Conservation (phyloP, 1,140 invertebrate species). For the Linepithema humile region DNA sequence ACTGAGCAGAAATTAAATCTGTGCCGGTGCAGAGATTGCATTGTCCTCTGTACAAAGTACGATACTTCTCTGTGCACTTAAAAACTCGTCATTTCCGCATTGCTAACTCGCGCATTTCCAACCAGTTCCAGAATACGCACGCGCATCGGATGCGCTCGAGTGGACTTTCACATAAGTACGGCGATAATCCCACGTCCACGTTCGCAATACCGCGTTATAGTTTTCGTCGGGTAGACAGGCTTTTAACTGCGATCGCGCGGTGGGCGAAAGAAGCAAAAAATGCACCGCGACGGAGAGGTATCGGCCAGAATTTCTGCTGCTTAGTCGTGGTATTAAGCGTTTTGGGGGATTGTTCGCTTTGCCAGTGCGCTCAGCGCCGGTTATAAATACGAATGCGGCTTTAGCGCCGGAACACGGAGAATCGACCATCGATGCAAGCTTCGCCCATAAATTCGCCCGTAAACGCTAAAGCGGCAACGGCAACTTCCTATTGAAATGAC, state of each 20-base stretch:
- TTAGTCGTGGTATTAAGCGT: conserved; percentile 53
- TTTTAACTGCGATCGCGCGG: not conserved
- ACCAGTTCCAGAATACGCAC: not conserved
- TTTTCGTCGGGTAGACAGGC: not conserved
- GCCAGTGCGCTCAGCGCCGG: not conserved
- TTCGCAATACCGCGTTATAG: conserved; percentile 43
- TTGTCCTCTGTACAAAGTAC: not conserved
- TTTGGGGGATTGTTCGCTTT: conserved; percentile 27
- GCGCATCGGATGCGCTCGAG: not conserved
- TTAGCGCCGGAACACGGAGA: conserved; percentile 11
- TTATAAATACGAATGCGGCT: conserved; percentile 53
- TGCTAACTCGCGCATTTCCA: conserved; percentile 28
- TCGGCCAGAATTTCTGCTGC: conserved; percentile 55
- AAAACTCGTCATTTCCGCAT: conserved; percentile 52
- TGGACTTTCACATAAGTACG: conserved; percentile 35
- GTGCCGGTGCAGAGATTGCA: conserved; percentile 11
- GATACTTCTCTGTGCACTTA: conserved; percentile 13
- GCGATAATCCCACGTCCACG: conserved; percentile 44
- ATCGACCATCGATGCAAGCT: conserved; percentile 33
- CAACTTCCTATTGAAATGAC: conserved; percentile 20
- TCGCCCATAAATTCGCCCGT: conserved; percentile 42
- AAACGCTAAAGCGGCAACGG: conserved; percentile 37
- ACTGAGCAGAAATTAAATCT: conserved; percentile 47
- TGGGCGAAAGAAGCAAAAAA: not conserved
- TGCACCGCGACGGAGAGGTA: conserved; percentile 3